Conservation (phyloP, 2,888 invertebrate species). For the Uropetala carovei region DNA sequence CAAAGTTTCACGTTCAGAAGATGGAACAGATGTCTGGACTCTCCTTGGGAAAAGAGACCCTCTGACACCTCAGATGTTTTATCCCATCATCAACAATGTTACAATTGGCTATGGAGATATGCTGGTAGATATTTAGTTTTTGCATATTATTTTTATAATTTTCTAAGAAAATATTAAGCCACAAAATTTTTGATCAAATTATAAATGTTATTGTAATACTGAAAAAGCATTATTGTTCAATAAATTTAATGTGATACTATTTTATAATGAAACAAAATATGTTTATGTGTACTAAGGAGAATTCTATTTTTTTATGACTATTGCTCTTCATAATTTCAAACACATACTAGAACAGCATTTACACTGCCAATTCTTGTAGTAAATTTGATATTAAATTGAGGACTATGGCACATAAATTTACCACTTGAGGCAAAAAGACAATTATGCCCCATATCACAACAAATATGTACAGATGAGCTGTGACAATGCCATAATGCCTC, state of each 20-base stretch:
- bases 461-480: too few relatives aligned
- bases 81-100: slow-evolving; percentile 82
- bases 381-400: background rate
- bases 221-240: background rate
- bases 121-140: slow-evolving; percentile 74
- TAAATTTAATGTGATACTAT: background rate
- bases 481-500: too few relatives aligned
- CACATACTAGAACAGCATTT: too few relatives aligned
- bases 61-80: slow-evolving; percentile 95
- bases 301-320: background rate
- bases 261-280: background rate
- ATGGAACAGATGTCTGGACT: slow-evolving; percentile 84
- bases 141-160: background rate
- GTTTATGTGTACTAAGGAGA: background rate
- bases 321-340: background rate
- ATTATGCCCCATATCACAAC: too few relatives aligned
- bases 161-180: background rate
- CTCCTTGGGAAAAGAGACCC: slow-evolving; percentile 92
- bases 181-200: background rate
- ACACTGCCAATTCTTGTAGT: background rate
- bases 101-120: slow-evolving; percentile 84
- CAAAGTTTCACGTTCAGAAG: slow-evolving; percentile 79
- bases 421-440: background rate
- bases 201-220: background rate
- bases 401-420: background rate